Evolutionary conservation across 2,888 invertebrate genomes (phyloP), one percentile per base, ranked within the genome.

Genomic region (Oscheius sp.): DNA sequence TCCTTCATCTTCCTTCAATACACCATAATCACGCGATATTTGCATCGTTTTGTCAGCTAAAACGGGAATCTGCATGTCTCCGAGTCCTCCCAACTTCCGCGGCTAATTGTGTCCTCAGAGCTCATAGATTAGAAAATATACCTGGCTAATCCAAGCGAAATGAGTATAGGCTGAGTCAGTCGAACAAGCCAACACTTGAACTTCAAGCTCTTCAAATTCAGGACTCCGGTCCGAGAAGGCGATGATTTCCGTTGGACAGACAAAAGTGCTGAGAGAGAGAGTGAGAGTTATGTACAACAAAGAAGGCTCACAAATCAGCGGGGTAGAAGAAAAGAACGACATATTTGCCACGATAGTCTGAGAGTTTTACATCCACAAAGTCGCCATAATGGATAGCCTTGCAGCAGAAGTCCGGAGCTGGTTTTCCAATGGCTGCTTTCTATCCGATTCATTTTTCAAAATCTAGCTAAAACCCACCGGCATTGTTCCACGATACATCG

Each of bases 141-240:
- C 61, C 45, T 80, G 69, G 29, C 80, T 80, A 73, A 83, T 84
- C 97, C 97, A 98, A 45, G 97, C 97, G 86, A 97, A 90, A 88
- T 98, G 97, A 29, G 92, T 92, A 90, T 94, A 97, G 88, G 96
- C 95, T 58, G 95, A 95, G 89, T 98, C 97, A 29, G 95, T 95
- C 63, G 96, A 96, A 72, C 93, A 93, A 65, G 92, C 97, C 34
- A 82, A 67, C 17, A 81, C 75, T 46, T 78, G 72, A 29, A 75
- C 77, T 65, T 76, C 76, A 67, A 85, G 69, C 85, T 92, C 91
- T 73, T 91, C 90, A 85, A 90, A 90, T 74, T 90, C 89, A 33
- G 88, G 88, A 2, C 91, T 91, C 72, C 93, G 91, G 82, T 98
- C 97, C 1, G 95, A 95, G 90, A 96, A 98, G 8, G 96, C 95